Evolutionary conservation across 2,113 vertebrate genomes (phyloP), one percentile per base, ranked within the genome.

Genomic region (Mungos mungo): DNA sequence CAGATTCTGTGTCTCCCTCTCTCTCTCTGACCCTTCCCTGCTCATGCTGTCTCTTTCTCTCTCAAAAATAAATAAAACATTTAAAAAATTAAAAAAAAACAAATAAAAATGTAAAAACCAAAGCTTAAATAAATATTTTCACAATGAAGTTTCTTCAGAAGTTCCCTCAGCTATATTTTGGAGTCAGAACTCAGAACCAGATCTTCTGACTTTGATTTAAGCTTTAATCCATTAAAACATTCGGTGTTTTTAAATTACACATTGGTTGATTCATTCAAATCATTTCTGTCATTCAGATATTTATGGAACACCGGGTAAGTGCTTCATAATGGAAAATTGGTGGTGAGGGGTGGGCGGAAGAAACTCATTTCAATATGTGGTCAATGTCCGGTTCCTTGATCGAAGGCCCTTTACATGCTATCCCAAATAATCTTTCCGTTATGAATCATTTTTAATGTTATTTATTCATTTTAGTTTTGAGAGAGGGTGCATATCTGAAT

Each of bases 91-190:
- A 14, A 21, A 16, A 14, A 21, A 16, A 71, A 95, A 91, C 41
- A 41, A 41, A 41, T 41, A 41, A 90, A 69, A 50, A 27, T 45
- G 31, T 27, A 7, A 72, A 60, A 82, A 47, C 23, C 45, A 80
- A 84, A 76, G 10, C 35, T 77, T 88, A 41, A 79, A 65, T n/a
- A 92, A 87, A 81, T 66, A 27, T 69, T 69, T 63, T n/a, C 60
- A 77, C 7, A 45, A 31, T 47, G 23, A 52, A 52, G 27, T 80
- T 82, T 88, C 45, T 54, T 21, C 29, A 68, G 16, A 5, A 41
- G 27, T 71, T 94, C 10, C 69, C 47, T 84, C 38, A 65, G n/a
- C 60, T 77, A 10, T 50, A 2, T 47, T 69, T 92, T 29, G 83
- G 35, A 57, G 11, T 65, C 60, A 76, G 33, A 90, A 88, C 12